Evolutionary conservation across 2,113 vertebrate genomes (phyloP).

Genomic region (Piprites chloris): DNA sequence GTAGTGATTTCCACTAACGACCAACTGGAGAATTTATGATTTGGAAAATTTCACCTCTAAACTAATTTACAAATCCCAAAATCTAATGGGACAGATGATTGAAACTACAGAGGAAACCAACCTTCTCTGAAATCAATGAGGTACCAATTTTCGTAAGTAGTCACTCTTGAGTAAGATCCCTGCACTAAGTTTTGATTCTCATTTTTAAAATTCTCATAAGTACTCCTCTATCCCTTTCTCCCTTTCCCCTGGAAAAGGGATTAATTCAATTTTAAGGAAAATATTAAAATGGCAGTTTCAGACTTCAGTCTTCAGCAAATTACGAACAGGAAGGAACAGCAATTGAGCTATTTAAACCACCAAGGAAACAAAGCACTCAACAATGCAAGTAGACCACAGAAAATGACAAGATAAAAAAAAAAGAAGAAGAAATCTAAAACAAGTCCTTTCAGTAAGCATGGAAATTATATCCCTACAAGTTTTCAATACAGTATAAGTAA

Average conservation of each 20-base stretch:
- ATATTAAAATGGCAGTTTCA: neutral
- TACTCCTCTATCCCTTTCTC: neutral
- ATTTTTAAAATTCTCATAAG: neutral
- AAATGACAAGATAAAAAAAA: neutral
- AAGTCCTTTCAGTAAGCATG: neutral
- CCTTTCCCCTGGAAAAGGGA: neutral
- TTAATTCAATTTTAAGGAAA: conserved; percentile 2
- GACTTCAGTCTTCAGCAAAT: neutral
- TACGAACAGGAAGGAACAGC: neutral
- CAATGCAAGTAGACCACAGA: neutral
- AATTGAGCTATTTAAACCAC: neutral
- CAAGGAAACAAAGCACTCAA: neutral
- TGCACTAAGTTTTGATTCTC: neutral
- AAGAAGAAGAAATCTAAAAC: neutral
- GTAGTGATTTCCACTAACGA: conserved; percentile 4
- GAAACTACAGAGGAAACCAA: neutral
- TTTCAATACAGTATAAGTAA: neutral
- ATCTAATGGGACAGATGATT: conserved; percentile 6
- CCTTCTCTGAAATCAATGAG: neutral
- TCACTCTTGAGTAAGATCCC: neutral
- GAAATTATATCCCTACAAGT: neutral
- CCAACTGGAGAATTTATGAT: neutral
- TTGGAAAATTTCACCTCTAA: conserved; percentile 38
- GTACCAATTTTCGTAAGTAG: neutral
- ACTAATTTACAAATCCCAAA: neutral